phyloP scores from a whole-genome alignment of 1,140 invertebrate genomes.

The Aphis gossypii region DNA sequence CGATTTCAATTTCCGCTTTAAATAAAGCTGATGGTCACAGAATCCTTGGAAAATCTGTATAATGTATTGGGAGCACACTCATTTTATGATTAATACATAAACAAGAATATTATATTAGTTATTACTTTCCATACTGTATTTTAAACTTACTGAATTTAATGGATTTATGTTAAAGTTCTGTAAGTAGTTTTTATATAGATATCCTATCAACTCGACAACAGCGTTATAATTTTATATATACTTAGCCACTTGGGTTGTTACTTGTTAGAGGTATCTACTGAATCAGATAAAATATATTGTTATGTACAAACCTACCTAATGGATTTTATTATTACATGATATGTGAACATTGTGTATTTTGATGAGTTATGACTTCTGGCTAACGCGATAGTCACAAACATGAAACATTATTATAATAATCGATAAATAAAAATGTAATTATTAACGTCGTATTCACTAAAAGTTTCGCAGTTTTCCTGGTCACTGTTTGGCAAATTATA shows the following conservation, averaged over 20 bases:
- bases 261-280: not conserved
- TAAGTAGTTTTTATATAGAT: not conserved
- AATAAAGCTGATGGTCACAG: not conserved
- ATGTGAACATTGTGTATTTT: not conserved
- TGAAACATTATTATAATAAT: no score
- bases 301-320: not conserved
- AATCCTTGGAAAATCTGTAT: conserved; percentile 19
- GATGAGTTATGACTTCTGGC: not conserved
- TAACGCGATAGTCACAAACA: not conserved
- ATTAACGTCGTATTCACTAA: not conserved
- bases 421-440: conserved; percentile 1
- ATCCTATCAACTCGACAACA: not conserved
- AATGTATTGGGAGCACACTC: not conserved
- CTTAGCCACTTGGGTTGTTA: not conserved
- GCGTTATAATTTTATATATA: not conserved
- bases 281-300: not conserved
- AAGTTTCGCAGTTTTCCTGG: not conserved
- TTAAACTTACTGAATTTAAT: not conserved
- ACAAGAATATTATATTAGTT: not conserved
- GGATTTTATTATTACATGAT: not conserved
- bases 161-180: not conserved
- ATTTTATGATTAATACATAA: not conserved
- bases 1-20: not conserved
- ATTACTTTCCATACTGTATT: not conserved
- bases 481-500: not conserved